Base-by-base conservation (phyloP, 2,888 invertebrate species). In the Perizoma flavofasciatum region DNA sequence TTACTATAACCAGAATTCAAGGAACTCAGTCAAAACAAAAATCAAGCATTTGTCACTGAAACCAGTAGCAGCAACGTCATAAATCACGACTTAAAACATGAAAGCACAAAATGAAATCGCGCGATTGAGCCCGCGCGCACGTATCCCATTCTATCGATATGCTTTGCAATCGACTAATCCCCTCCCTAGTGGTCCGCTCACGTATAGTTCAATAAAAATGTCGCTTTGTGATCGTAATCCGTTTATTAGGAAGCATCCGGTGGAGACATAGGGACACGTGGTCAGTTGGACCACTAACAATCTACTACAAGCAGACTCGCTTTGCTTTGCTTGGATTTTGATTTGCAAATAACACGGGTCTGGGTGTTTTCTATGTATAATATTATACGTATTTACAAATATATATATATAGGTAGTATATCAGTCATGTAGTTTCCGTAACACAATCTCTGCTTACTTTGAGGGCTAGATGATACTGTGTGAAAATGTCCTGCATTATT, bases 151-250 rank as follows among this genome's bases (percentile, higher is more conserved):
- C 47, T 49, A 61, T 62, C 61, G 61, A 62, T 40, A 55, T 48
- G n/a, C 6, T 4, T 22, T 4, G 32, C 48, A 41, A 66, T 59
- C 59, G 61, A 56, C 35, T 70, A 67, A 71, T 63, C 69, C 63
- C 69, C 57, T 49, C 66, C 53, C 70, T 71, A 71, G 56, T 32
- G 33, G 59, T 8, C 8, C n/a, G 54, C 62, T 55, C 70, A 71
- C 70, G 68, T 62, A 59, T 5, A 0, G 54, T 46, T 58, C 58
- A 62, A 62, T 62, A 62, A 62, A 62, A 59, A 50, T 57, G 47
- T 62, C 48, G 44, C 48, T 41, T 62, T 61, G 61, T 61, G 35
- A 52, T 59, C 22, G 54, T 57, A 51, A 48, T 62, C 39, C 48
- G 10, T 50, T 46, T 61, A 57, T 48, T 57, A 34, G 4, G 35